Base-by-base conservation (phyloP, 2,888 invertebrate genomes). In the Melanotus villosus region DNA sequence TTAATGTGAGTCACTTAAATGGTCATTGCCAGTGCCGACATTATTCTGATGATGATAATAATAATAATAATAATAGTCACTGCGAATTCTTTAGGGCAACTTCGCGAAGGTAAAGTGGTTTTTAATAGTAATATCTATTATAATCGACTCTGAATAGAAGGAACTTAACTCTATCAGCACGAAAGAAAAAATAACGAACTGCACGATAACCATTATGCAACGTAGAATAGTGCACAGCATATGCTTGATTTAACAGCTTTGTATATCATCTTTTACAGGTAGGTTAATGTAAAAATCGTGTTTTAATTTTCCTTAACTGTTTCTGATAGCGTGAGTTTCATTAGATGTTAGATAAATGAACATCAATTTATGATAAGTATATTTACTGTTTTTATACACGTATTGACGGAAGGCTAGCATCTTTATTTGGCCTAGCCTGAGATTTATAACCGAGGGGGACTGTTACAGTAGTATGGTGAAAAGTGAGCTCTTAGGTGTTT, bases 201-300 rank as follows among this genome's bases (percentile, higher is more conserved):
- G 50, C 52, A 52, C 32, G 52, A 32, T 30, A 52, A 9, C 19
- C 32, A 52, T 52, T 52, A 52, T 32, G 32, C 7, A 47, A 21
- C 10, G 19, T 3, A 5, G 47, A 47, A 26, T n/a, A 47, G 26
- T 47, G 21, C 26, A 10, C 23, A 47, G 19, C 47, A 47, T 47
- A 23, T 26, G 23, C 47, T 26, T 47, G 47, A 47, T 23, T 47
- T 47, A 12, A 23, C 23, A 47, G 23, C n/a, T 47, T 23, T 23
- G 12, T 12, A 12, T 14, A 21, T 26, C 45, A 45, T 19, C 45
- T n/a, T n/a, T n/a, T 16, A 41, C 16, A 41, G 43, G 1, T 19
- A 16, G 19, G 47, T 32, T 54, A 54, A 54, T 54, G 54, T 54
- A 54, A 54, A 54, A 54, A 54, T 32, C 54, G 54, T 54, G 54